Base-by-base conservation (phyloP, 2,888 invertebrate genomes). In the Ellobium chinense region DNA sequence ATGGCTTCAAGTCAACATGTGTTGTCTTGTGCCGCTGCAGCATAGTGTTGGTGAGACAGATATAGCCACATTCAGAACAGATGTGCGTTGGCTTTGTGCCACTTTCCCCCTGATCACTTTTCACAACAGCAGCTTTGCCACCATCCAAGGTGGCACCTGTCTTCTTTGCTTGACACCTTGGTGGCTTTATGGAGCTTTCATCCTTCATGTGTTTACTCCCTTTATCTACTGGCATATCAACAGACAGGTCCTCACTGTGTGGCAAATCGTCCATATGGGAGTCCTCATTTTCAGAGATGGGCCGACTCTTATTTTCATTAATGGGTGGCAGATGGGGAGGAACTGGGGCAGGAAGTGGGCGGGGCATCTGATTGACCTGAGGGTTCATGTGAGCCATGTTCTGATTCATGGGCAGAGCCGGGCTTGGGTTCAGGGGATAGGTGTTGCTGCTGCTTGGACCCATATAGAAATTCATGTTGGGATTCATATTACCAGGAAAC, bases 1-100 rank as follows among this genome's bases (percentile, higher is more conserved):
- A 75, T 2, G 80, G 78, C 58, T 83, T 83, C 56, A 83, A 63
- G 62, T 80, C 83, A 14, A 56, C 68, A 46, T 83, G 83, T 5
- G 75, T 78, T 36, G 68, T 70, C 46, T 72, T 54, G 75, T 83
- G 83, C 21, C 77, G 62, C 9, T 69, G 73, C 24, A 83, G 74
- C 74, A 66, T 78, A 29, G 70, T 63, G 24, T 72, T 70, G 27
- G 78, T 66, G 14, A 66, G 12, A 27, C 70, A 70, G 46, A 63
- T 78, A n/a, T 78, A 78, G 18, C 68, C 78, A 72, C 78, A 78
- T 27, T 70, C 66, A 0, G 63, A 63, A 34, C 78, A 78, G 1
- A 68, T 12, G 18, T 66, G 56, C 9, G 76, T 66, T 24, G 54
- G 34, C 18, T 76, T 76, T 3, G 56, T 1, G n/a, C 34, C 1